phyloP scores from a whole-genome alignment of 2,888 invertebrate genomes.

The Pelosia muscerda region DNA sequence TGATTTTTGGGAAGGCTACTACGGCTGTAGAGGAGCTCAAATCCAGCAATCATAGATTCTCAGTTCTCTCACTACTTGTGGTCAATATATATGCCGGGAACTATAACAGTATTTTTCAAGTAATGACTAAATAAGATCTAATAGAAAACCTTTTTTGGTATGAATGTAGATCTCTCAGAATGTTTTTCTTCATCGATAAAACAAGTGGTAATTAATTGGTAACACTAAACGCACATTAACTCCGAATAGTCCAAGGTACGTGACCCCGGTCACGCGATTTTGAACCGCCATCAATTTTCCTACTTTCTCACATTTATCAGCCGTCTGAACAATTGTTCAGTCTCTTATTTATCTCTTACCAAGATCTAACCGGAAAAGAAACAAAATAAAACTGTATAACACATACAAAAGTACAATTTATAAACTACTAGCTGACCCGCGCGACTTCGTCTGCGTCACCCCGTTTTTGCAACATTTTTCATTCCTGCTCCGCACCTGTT shows the following conservation, averaged over 20 bases:
- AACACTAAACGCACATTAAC: conserved; percentile 3
- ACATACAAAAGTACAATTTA: no score
- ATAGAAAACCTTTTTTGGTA: neutral
- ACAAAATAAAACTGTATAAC: neutral
- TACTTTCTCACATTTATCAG: conserved; percentile 3
- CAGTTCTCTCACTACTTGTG: no score
- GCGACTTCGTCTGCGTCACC: no score
- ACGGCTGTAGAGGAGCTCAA: no score
- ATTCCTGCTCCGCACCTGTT: no score
- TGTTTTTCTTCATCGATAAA: neutral
- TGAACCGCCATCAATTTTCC: conserved; percentile 3
- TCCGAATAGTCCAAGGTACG: neutral
- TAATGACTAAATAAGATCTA: neutral
- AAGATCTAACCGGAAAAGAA: neutral
- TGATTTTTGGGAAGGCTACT: no score
- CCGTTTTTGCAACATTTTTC: no score
- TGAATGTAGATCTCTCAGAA: neutral
- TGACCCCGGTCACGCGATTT: conserved; percentile 1
- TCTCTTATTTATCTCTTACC: neutral
- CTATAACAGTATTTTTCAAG: no score
- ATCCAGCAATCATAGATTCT: no score
- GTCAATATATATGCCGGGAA: no score
- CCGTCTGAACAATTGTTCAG: neutral
- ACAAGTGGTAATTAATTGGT: conserved; percentile 5
- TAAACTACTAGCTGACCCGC: no score